These are phyloP conservation scores for Tenthredo amoena DNA, from an alignment of 2,888 invertebrate genomes.

Conservation along the genomic window DNA sequence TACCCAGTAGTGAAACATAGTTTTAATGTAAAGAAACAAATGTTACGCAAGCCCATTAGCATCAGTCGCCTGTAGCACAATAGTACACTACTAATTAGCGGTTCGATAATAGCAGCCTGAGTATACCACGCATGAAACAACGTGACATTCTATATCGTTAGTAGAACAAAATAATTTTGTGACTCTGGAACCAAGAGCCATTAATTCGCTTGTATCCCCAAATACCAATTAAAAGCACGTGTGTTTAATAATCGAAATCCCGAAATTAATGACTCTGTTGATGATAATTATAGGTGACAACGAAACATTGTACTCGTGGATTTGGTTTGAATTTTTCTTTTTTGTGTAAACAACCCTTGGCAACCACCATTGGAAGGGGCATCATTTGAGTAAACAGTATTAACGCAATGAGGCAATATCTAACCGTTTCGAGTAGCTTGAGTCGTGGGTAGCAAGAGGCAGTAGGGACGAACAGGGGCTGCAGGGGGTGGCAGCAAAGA, in stretches of 20 bases:
- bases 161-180: slow-evolving; percentile 1
- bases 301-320: background rate
- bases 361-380: slow-evolving; percentile 3
- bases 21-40: slow-evolving; percentile 24
- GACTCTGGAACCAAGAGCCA: background rate
- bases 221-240: background rate
- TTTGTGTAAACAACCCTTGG: background rate
- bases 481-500: slow-evolving; percentile 12
- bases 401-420: slow-evolving; percentile 41
- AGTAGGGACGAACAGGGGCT: background rate
- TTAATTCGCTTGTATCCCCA: background rate
- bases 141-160: background rate
- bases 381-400: slow-evolving; percentile 39
- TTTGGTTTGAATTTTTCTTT: background rate
- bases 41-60: slow-evolving; percentile 20
- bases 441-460: slow-evolving; percentile 20
- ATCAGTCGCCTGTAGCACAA: background rate
- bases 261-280: background rate
- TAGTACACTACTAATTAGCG: slow-evolving; percentile 36
- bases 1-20: background rate
- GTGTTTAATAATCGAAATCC: background rate
- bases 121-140: background rate
- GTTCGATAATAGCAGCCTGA: slow-evolving; percentile 9
- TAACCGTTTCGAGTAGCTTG: slow-evolving; percentile 29
- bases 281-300: background rate